These are phyloP conservation scores for Pagrus major DNA, from an alignment of 2,113 vertebrate species.

Conservation along the genomic window DNA sequence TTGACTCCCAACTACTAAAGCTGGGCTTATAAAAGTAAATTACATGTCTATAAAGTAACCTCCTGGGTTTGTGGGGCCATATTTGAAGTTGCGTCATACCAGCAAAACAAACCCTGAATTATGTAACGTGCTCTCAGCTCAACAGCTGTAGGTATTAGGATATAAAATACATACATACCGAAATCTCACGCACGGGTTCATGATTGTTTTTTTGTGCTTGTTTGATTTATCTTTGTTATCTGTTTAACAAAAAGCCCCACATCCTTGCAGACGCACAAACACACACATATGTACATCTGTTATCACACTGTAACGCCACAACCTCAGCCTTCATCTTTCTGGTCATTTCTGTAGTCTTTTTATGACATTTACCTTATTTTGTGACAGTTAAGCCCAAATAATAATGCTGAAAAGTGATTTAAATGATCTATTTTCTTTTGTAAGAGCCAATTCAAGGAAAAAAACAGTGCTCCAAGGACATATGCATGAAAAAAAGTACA, in stretches of 20 bases:
- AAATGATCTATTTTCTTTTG: not conserved
- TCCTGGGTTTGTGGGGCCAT: constrained; percentile 69
- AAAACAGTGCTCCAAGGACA: not conserved
- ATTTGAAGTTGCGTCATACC: constrained; percentile 74
- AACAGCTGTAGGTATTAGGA: constrained; percentile 35
- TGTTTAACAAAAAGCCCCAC: not conserved
- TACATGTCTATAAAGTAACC: constrained; percentile 78
- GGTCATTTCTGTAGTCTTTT: not conserved
- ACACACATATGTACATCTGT: not conserved
- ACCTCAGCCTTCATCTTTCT: not conserved
- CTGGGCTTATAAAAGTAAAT: constrained; percentile 79
- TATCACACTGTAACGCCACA: not conserved
- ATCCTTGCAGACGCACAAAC: not conserved
- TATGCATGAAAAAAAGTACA: not conserved
- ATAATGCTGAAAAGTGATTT: not conserved
- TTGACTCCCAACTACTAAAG: constrained; percentile 66
- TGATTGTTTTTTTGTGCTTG: not conserved
- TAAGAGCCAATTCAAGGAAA: too few relatives aligned
- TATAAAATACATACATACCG: constrained; percentile 12
- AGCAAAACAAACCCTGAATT: constrained; percentile 71
- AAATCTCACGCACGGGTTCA: not conserved
- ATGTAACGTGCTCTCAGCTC: constrained; percentile 56
- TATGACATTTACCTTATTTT: not conserved
- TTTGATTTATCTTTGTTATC: not conserved
- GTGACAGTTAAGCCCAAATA: not conserved